Conservation (phyloP, 2,797 vertebrate species). For the Schizopygopsis pylzovi region DNA sequence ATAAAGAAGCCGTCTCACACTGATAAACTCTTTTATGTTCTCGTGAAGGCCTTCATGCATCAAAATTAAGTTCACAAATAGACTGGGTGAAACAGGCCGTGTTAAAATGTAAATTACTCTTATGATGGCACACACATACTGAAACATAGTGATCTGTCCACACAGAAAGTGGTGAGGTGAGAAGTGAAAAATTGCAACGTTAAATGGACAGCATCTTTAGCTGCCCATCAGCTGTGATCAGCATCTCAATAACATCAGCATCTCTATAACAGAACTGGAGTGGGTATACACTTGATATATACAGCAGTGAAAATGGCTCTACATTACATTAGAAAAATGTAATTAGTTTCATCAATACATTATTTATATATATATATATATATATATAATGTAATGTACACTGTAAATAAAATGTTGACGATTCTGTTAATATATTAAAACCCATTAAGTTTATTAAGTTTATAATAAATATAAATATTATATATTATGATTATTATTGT, state of each 20-base stretch:
- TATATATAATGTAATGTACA: background rate
- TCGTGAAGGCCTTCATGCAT: background rate
- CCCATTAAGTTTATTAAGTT: background rate
- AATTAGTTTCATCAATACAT: no score
- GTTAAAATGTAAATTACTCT: conserved; percentile 11
- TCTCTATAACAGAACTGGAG: background rate
- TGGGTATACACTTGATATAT: background rate
- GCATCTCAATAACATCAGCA: background rate
- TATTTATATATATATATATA: no score
- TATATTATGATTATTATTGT: background rate
- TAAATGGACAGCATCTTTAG: background rate
- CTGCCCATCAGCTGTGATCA: background rate
- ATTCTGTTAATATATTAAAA: background rate
- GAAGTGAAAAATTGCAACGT: background rate
- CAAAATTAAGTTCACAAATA: background rate
- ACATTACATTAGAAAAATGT: no score
- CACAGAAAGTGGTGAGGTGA: background rate
- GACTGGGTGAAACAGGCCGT: background rate
- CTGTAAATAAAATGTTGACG: background rate
- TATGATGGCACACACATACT: background rate
- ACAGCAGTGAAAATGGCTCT: background rate
- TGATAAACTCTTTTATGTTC: background rate
- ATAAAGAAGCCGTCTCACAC: background rate
- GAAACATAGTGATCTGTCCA: background rate
- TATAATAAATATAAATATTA: background rate